A percentile compares a stretch with the other conserved stretches of the same genome.
These are phyloP conservation scores for Raja brachyura DNA, from an alignment of 2,113 vertebrate genomes.

Conservation along the genomic window DNA sequence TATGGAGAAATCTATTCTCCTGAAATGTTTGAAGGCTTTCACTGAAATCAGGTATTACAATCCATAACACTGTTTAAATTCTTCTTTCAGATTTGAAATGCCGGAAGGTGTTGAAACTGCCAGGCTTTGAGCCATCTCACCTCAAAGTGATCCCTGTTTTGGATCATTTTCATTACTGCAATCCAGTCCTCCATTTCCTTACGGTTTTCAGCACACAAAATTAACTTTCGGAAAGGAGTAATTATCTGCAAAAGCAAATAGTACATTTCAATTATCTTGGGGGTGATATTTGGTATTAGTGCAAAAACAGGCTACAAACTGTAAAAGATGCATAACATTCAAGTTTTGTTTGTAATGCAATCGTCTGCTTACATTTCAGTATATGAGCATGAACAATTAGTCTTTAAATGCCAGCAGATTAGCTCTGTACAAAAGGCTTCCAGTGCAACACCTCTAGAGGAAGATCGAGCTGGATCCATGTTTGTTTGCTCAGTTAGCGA, in stretches of 20 bases:
- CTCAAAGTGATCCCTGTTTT: conserved; percentile 90
- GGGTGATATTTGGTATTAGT: not conserved
- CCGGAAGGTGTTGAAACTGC: not conserved
- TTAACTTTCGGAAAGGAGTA: conserved; percentile 86
- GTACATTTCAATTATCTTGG: not conserved
- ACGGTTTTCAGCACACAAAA: conserved; percentile 90
- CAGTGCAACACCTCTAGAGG: not conserved
- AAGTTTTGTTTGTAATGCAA: not conserved
- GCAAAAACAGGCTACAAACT: not conserved
- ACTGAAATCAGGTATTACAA: not conserved
- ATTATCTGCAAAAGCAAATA: conserved; percentile 68
- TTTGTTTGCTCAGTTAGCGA: not conserved
- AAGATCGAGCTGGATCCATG: not conserved
- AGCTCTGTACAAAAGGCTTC: not conserved
- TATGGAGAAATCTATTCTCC: not conserved
- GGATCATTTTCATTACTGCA: conserved; percentile 78
- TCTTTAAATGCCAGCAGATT: not conserved
- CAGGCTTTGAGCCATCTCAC: conserved; percentile 49
- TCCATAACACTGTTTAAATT: not conserved
- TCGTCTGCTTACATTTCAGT: not conserved
- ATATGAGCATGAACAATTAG: not conserved
- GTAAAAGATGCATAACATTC: not conserved
- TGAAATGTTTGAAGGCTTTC: not conserved
- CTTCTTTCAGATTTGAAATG: not conserved
- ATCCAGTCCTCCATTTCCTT: conserved; percentile 99